Percentiles rank a stretch among this genome's conserved stretches.
Conservation (phyloP, 2,888 invertebrate species). For the Mimumesa dahlbomi region DNA sequence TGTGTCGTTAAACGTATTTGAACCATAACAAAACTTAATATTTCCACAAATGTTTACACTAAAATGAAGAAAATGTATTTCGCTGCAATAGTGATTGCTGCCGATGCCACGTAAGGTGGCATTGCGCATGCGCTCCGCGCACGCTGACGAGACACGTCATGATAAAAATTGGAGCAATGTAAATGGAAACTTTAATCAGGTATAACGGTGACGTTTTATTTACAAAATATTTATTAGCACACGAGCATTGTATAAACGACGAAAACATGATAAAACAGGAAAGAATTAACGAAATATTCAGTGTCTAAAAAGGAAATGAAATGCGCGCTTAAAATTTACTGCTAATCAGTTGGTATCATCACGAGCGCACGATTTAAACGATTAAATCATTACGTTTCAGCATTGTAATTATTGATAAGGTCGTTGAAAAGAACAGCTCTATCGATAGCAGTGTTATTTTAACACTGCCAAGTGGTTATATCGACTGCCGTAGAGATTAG, state of each 20-base stretch:
- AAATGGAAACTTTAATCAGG: constrained; percentile 25
- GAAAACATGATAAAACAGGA: not conserved
- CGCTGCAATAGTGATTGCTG: constrained; percentile 71
- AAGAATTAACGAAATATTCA: not conserved
- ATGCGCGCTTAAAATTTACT: constrained; percentile 9
- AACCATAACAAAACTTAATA: constrained; percentile 75
- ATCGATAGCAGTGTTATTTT: too few relatives aligned
- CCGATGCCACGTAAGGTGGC: constrained; percentile 84
- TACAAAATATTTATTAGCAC: constrained; percentile 14
- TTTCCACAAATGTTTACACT: constrained; percentile 73
- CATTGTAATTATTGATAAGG: too few relatives aligned
- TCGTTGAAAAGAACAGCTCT: too few relatives aligned
- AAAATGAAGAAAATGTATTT: constrained; percentile 70
- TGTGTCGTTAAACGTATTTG: constrained; percentile 65
- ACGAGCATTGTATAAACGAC: not conserved
- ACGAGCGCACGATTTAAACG: constrained; percentile 23
- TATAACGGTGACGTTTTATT: too few relatives aligned
- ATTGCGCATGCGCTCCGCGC: constrained; percentile 81
- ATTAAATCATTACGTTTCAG: too few relatives aligned
- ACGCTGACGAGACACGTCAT: constrained; percentile 75
- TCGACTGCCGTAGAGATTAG: too few relatives aligned
- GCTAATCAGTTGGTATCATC: constrained; percentile 29
- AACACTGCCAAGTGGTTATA: too few relatives aligned
- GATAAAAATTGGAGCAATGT: constrained; percentile 51
- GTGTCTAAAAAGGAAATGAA: not conserved